Evolutionary conservation across 2,797 vertebrate genomes (phyloP), one percentile per base, ranked within the genome.

Genomic region (Psittacula derbiana): DNA sequence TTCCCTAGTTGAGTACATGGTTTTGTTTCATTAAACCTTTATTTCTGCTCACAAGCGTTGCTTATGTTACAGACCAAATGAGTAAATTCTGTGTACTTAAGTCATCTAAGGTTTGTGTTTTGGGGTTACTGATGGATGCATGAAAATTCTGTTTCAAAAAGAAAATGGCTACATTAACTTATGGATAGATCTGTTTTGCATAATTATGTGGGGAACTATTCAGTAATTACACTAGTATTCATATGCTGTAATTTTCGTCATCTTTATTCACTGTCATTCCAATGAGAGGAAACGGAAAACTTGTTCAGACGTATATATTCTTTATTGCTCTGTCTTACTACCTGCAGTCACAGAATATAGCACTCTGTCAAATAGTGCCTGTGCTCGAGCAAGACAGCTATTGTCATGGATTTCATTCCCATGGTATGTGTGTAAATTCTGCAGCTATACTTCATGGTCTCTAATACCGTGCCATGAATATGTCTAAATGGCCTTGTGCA

Each of bases 11-110:
- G 70, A 95, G 64, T 65, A 67, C 5, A 5, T 95, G 95, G 88
- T 85, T 97, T 96, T 94, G 74, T 96, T 95, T 90, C 89, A 93
- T 96, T 95, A 95, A 88, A 94, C 91, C 91, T 92, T 94, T 90
- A 69, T 91, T 96, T 85, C 74, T 93, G 60, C 65, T 87, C 83
- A 49, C 67, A 66, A 52, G 72, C 36, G 9, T 82, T 94, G 90
- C 94, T 86, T 92, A 23, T 79, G 25, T 89, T 92, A 47, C 86
- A 88, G 83, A 87, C 61, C 78, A 92, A 86, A 91, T 67, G 80
- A 88, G 53, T 80, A 92, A 80, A 87, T 94, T 82, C 67, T 67
- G 44, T 90, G 46, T 87, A 65, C 74, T 80, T 86, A 70, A 93
- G 89, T 80, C 71, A 76, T 86, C 60, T 81, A 82, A 80, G 90